Evolutionary conservation across 2,113 vertebrate species (phyloP).

Genomic region (Brienomyrus longianalis): DNA sequence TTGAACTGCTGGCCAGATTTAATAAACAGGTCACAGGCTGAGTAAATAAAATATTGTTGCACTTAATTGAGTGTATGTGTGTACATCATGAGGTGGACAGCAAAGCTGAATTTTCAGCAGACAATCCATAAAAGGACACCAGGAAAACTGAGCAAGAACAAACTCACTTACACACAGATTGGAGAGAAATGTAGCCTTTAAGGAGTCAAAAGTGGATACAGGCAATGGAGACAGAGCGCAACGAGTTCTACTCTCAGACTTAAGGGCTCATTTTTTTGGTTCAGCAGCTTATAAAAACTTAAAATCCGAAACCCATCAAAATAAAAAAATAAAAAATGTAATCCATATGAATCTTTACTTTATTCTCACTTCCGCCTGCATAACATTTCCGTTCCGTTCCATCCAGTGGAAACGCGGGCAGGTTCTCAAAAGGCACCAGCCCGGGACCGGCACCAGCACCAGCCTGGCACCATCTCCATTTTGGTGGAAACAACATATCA

Average conservation of each 20-base stretch:
- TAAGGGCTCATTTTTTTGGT: background rate
- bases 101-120: background rate
- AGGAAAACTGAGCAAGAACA: background rate
- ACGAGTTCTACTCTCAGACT: background rate
- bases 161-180: background rate
- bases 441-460: too few relatives aligned
- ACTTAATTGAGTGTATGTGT: background rate
- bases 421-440: too few relatives aligned
- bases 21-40: background rate
- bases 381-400: too few relatives aligned
- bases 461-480: too few relatives aligned
- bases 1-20: background rate
- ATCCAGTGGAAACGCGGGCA: too few relatives aligned
- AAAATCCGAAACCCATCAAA: too few relatives aligned
- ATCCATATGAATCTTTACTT: too few relatives aligned
- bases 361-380: too few relatives aligned
- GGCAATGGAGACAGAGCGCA: background rate
- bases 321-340: too few relatives aligned
- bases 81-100: background rate
- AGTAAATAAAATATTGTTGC: background rate
- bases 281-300: too few relatives aligned
- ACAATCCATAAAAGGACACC: background rate
- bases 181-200: background rate
- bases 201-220: background rate
- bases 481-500: background rate